A percentile compares a stretch with the other conserved stretches of the same genome.
Conservation (phyloP, 2,797 vertebrate species). For the Enteromius afrohamiltoni region DNA sequence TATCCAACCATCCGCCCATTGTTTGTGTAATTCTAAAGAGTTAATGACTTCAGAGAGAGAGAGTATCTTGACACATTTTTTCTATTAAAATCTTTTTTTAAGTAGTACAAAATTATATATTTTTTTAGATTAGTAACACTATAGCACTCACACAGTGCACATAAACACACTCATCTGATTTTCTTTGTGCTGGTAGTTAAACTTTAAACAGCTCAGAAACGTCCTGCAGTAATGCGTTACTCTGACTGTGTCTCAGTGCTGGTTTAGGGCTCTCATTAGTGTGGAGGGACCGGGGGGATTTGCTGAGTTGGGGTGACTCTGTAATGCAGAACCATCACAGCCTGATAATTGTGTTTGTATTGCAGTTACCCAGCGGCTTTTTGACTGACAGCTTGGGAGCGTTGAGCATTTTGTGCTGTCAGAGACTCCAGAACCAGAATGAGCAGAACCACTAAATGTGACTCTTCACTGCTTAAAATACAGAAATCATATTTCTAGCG, state of each 20-base stretch:
- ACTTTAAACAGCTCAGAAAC: neutral
- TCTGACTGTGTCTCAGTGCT: slow-evolving; percentile 36
- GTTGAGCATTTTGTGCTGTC: slow-evolving; percentile 31
- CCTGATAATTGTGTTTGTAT: slow-evolving; percentile 82
- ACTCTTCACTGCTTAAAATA: slow-evolving; percentile 9
- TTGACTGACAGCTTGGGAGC: slow-evolving; percentile 51
- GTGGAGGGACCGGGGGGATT: slow-evolving; percentile 66
- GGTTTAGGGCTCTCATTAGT: slow-evolving; percentile 55
- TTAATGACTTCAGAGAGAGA: neutral
- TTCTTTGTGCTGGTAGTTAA: neutral
- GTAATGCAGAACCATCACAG: slow-evolving; percentile 67
- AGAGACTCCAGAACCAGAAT: slow-evolving; percentile 15
- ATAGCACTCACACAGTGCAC: neutral
- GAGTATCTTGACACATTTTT: neutral
- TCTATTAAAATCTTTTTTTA: neutral
- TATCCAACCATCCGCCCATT: no score
- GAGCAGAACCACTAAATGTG: neutral
- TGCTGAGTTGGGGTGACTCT: slow-evolving; percentile 67
- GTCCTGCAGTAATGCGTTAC: neutral
- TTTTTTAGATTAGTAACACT: neutral
- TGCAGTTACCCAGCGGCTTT: slow-evolving; percentile 61
- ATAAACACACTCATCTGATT: neutral
- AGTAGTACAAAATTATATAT: neutral
- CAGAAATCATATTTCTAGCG: neutral
- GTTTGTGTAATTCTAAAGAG: neutral